Base-by-base conservation (phyloP, 2,888 invertebrate genomes). In the Epirrhoe tristata region DNA sequence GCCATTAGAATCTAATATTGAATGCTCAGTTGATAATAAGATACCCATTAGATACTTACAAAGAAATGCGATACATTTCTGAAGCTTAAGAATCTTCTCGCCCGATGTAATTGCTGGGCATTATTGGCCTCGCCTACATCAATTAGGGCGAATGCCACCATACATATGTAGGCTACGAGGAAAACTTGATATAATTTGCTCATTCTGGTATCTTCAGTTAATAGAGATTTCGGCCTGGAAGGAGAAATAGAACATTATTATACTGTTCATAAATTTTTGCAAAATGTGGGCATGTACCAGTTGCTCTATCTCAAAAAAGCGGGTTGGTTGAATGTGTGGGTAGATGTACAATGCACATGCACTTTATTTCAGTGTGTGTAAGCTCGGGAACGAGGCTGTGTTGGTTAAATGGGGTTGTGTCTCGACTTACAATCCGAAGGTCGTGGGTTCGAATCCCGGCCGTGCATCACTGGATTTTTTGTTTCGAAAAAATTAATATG, bases 51-150 rank as follows among this genome's bases (percentile, higher is more conserved):
- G 16, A 71, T 83, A 91, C 92, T 92, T 77, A 92, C 91, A 68
- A 87, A 91, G 70, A 91, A 88, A 56, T 78, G 83, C 1, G 90
- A 78, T 46, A 80, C 77, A 72, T 92, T 92, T 51, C 74, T 66
- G 63, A 92, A 92, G 43, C 80, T 77, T 62, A 90, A 74, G 71
- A 80, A 89, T 66, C 90, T 80, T 54, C 64, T 83, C n/a, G 78
- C 77, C 51, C 88, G 81, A 24, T 80, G 75, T 12, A 66, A 70
- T 56, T 75, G 62, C 32, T 70, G 60, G 51, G 64, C 74, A 53
- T 79, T 76, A 65, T 82, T 81, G 14, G 86, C 88, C 54, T 84
- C 83, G 57, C 84, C 79, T 3, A 74, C 75, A 60, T 85, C 81
- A 58, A 87, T 78, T 14, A 84, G 62, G 6, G 88, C 53, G 61